These are phyloP conservation scores for Lysiphlebus fabarum DNA, from an alignment of 1,140 invertebrate genomes.

Conservation along the genomic window DNA sequence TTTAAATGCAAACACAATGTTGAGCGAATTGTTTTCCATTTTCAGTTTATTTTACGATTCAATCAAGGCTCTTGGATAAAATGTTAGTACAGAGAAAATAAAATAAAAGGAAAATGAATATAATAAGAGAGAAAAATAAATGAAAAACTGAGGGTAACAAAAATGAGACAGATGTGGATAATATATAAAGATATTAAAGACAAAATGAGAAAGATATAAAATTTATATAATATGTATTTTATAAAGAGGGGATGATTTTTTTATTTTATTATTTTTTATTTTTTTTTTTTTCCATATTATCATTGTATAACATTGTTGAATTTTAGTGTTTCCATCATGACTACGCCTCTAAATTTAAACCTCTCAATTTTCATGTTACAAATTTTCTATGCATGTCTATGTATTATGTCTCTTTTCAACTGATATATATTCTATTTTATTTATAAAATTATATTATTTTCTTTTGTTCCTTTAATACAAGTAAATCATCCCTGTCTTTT, in stretches of 20 bases:
- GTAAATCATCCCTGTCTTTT: no score
- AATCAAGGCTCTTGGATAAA: slow-evolving; percentile 24
- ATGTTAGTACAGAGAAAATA: not conserved
- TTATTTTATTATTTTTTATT: slow-evolving; percentile 3
- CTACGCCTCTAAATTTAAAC: not conserved
- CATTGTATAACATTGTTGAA: slow-evolving; percentile 32
- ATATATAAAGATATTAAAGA: slow-evolving; percentile 18
- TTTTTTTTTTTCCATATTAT: not conserved
- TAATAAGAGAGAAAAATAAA: slow-evolving; percentile 4
- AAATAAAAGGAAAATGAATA: not conserved
- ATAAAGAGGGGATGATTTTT: slow-evolving; percentile 7
- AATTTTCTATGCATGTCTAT: not conserved
- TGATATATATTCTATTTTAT: slow-evolving; percentile 24
- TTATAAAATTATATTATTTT: slow-evolving; percentile 41
- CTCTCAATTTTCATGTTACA: not conserved
- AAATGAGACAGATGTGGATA: slow-evolving; percentile 19
- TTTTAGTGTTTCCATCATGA: slow-evolving; percentile 20
- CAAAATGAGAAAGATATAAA: slow-evolving; percentile 22
- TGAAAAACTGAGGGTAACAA: not conserved
- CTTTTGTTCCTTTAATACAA: slow-evolving; percentile 8
- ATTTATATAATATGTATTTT: no score
- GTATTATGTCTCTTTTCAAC: not conserved
- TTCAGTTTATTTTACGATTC: slow-evolving; percentile 32
- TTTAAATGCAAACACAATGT: slow-evolving; percentile 35
- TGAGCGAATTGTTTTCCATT: slow-evolving; percentile 24